These are phyloP conservation scores for Thereva nobilitata DNA, from an alignment of 2,888 invertebrate species.

Conservation along the genomic window DNA sequence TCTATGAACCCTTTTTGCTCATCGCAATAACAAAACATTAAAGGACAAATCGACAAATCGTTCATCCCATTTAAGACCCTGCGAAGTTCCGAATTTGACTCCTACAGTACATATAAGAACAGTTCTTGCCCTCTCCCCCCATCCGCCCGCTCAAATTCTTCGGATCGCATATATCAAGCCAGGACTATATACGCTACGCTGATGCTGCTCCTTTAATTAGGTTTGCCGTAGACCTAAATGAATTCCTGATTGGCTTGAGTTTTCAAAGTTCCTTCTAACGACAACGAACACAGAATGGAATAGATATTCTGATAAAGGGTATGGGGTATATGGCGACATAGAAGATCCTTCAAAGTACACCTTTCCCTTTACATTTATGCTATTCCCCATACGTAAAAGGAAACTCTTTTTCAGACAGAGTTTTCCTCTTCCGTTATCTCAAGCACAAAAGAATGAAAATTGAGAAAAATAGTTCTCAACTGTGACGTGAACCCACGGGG, in stretches of 20 bases:
- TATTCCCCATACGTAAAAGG: not conserved
- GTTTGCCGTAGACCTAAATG: conserved; percentile 31
- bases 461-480: conserved; percentile 29
- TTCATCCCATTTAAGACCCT: too few species aligned
- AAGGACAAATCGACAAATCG: too few species aligned
- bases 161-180: too few species aligned
- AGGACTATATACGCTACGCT: conserved; percentile 17
- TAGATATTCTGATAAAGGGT: too few species aligned
- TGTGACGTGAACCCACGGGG: conserved; percentile 19
- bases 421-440: conserved; percentile 21
- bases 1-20: too few species aligned
- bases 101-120: too few species aligned
- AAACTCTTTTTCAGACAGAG: conserved; percentile 5
- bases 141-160: not conserved
- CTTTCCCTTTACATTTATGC: conserved; percentile 2
- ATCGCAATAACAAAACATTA: too few species aligned
- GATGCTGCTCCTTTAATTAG: conserved; percentile 32
- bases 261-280: conserved; percentile 24
- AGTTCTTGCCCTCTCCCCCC: not conserved
- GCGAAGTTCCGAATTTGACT: too few species aligned
- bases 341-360: not conserved
- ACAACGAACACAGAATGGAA: not conserved
- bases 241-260: conserved; percentile 32
- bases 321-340: not conserved
- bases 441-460: conserved; percentile 32